These are phyloP conservation scores for Threskiornis aethiopicus DNA, from an alignment of 2,797 vertebrate genomes.

Conservation along the genomic window DNA sequence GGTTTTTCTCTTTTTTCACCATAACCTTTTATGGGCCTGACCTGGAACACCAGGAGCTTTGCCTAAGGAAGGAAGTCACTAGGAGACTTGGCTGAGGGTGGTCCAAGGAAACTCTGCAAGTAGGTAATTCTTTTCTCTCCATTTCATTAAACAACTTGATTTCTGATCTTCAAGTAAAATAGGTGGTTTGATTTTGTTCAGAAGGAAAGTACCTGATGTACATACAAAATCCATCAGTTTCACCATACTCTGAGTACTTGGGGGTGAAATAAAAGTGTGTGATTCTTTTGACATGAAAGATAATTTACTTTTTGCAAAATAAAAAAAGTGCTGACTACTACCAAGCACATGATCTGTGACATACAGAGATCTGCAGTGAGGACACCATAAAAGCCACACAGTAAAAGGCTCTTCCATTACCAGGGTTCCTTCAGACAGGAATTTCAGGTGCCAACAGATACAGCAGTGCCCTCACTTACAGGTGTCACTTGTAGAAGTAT, in stretches of 20 bases:
- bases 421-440: neutral
- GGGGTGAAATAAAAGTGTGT: neutral
- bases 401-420: neutral
- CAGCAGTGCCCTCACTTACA: neutral
- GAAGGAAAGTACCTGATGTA: neutral
- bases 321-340: neutral
- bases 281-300: neutral
- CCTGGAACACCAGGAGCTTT: neutral
- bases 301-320: neutral
- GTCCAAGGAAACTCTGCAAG: neutral
- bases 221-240: fast-evolving
- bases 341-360: neutral
- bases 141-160: neutral
- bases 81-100: neutral
- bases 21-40: neutral
- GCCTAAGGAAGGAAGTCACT: neutral
- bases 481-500: neutral
- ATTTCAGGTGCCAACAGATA: neutral
- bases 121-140: neutral
- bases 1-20: neutral
- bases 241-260: neutral
- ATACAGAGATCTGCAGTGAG: neutral
- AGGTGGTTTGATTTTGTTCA: neutral
- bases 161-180: neutral
- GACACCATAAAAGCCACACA: neutral